These are phyloP conservation scores for Dasypus novemcinctus DNA, from an alignment of 2,113 vertebrate species.

Conservation along the genomic window DNA sequence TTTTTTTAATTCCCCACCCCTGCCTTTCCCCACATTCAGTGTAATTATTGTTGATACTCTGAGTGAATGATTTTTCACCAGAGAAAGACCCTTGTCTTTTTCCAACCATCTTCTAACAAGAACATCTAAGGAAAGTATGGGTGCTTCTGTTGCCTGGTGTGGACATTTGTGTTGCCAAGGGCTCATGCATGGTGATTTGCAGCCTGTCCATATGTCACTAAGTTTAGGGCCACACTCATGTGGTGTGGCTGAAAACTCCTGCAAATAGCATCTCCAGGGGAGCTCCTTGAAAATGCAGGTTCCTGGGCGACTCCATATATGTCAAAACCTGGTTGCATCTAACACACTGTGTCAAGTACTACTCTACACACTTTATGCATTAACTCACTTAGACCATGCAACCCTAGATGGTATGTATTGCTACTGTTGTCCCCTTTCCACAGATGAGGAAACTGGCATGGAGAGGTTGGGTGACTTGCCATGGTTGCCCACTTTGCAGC, in stretches of 20 bases:
- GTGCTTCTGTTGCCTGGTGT: background rate
- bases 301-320: background rate
- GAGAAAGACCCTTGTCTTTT: background rate
- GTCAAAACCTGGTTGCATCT: too few relatives aligned
- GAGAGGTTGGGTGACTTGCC: background rate
- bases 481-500: background rate
- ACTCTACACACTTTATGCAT: background rate
- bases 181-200: background rate
- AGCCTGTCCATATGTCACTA: background rate
- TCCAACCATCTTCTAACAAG: background rate
- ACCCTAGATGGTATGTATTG: accelerated
- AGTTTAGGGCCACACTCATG: background rate
- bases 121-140: background rate
- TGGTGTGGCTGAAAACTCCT: background rate
- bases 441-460: background rate
- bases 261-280: background rate
- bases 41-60: background rate
- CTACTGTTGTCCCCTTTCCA: background rate
- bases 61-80: background rate
- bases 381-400: background rate
- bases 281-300: background rate
- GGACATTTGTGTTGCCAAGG: background rate
- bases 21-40: too few relatives aligned
- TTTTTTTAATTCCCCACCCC: background rate
- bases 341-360: too few relatives aligned